A percentile compares a stretch with the other conserved stretches of the same genome.
phyloP scores from a whole-genome alignment of 2,888 invertebrate species.

The Stegophylla sp. region DNA sequence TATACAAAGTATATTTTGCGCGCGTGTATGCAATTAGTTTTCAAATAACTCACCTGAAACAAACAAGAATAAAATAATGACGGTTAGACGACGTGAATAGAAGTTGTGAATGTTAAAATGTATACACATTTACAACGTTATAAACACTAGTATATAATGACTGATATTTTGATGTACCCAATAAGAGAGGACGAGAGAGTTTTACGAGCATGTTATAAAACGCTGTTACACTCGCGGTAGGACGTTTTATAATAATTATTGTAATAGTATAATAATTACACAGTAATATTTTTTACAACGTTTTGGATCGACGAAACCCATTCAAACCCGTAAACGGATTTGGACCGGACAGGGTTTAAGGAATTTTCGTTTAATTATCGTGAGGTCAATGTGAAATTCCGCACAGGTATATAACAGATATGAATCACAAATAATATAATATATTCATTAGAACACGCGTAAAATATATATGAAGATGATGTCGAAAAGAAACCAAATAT shows the following conservation, averaged over 20 bases:
- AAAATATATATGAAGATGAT: no score
- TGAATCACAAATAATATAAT: no score
- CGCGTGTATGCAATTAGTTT: not conserved
- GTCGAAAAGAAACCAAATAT: no score
- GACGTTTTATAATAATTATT: no score
- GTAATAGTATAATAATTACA: not conserved
- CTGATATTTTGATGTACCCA: no score
- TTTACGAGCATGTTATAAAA: not conserved
- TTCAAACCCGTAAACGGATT: no score
- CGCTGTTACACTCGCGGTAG: no score
- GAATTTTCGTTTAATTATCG: no score
- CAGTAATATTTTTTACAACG: not conserved
- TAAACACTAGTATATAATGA: not conserved
- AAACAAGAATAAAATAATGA: not conserved
- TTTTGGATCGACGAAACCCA: not conserved
- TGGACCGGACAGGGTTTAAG: no score
- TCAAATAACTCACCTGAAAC: conserved; percentile 44
- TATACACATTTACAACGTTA: conserved; percentile 2
- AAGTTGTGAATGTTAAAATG: not conserved
- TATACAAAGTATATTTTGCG: not conserved
- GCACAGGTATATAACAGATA: no score
- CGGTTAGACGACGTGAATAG: conserved; percentile 21
- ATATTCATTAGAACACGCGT: no score
- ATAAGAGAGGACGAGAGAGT: not conserved
- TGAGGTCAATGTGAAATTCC: no score